Evolutionary conservation across 2,113 vertebrate genomes (phyloP), one percentile per base, ranked within the genome.

Genomic region (Stercorarius parasiticus): DNA sequence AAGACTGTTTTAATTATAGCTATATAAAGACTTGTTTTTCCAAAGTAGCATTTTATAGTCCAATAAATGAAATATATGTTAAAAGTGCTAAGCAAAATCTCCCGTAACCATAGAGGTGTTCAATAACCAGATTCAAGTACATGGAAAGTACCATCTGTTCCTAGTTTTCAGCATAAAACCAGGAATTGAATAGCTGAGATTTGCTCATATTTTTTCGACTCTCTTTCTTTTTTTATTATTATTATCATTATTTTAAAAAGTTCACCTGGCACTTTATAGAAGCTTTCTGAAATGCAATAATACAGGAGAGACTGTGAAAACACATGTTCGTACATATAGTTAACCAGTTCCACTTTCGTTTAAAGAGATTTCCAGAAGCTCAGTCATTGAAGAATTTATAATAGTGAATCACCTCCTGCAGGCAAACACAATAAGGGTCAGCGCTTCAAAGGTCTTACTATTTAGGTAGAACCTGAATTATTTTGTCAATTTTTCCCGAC

Each of bases 41-140:
- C 95, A 97, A 98, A 98, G 97, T 95, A 98, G 97, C 95, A 90
- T 98, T 98, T 98, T 98, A 98, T 98, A 98, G 98, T 96, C 96
- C 94, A 96, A 90, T 98, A 98, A 98, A 98, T 97, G 97, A 98
- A 98, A 97, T 98, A 96, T 96, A 97, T 97, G 96, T 96, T 72
- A 95, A 97, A 98, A 97, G 97, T 96, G 96, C 97, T 98, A 98
- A 97, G 97, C 95, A 98, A 97, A 98, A 97, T 97, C 96, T 97
- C 93, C 96, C 4, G 27, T 97, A 98, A 97, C 96, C 92, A 94
- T 97, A 97, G 97, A 98, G 98, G 98, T 98, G 98, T 98, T 98
- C 98, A 98, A 97, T 98, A 98, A 98, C 97, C 95, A 98, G 95
- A 97, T 96, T 97, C 92, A 97, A 97, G 92, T 90, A 98, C 95